phyloP scores from a whole-genome alignment of 2,797 vertebrate species.

The Decapterus maruadsi region DNA sequence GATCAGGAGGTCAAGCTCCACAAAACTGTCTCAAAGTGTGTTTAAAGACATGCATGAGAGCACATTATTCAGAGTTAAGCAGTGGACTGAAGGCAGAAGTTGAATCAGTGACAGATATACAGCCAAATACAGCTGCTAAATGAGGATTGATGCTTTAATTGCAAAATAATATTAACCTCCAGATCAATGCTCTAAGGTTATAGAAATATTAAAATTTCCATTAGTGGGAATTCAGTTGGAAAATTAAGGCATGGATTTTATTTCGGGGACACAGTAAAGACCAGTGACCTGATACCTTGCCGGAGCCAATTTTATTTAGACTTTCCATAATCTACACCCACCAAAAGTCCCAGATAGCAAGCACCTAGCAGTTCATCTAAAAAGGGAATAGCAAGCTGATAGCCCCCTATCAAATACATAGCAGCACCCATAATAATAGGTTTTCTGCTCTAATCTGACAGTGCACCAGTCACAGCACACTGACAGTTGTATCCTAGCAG shows the following conservation, averaged over 20 bases:
- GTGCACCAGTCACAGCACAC: slow-evolving; percentile 22
- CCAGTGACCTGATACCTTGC: slow-evolving; percentile 24
- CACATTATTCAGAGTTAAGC: slow-evolving; percentile 1
- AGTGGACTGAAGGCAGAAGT: neutral
- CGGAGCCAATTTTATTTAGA: slow-evolving; percentile 35
- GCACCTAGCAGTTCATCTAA: slow-evolving; percentile 13
- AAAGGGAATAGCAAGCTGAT: slow-evolving; percentile 23
- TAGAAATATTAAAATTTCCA: slow-evolving; percentile 50
- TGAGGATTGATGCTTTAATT: slow-evolving; percentile 62
- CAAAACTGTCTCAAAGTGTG: slow-evolving; percentile 4
- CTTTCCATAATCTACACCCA: slow-evolving; percentile 19
- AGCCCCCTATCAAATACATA: slow-evolving; percentile 24
- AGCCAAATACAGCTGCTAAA: slow-evolving; percentile 26
- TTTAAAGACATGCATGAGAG: neutral
- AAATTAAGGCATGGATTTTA: slow-evolving; percentile 50
- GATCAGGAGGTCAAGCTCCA: neutral
- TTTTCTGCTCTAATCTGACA: slow-evolving; percentile 44
- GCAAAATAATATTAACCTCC: slow-evolving; percentile 47
- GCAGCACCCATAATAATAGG: slow-evolving; percentile 43
- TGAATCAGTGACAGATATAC: slow-evolving; percentile 1
- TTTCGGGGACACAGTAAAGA: slow-evolving; percentile 3
- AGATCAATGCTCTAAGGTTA: slow-evolving; percentile 30
- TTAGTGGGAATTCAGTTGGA: slow-evolving; percentile 58
- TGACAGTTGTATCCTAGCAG: slow-evolving; percentile 35
- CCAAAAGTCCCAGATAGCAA: slow-evolving; percentile 15